Evolutionary conservation across 2,797 vertebrate genomes (phyloP).

Genomic region (Rhinichthys osculus): DNA sequence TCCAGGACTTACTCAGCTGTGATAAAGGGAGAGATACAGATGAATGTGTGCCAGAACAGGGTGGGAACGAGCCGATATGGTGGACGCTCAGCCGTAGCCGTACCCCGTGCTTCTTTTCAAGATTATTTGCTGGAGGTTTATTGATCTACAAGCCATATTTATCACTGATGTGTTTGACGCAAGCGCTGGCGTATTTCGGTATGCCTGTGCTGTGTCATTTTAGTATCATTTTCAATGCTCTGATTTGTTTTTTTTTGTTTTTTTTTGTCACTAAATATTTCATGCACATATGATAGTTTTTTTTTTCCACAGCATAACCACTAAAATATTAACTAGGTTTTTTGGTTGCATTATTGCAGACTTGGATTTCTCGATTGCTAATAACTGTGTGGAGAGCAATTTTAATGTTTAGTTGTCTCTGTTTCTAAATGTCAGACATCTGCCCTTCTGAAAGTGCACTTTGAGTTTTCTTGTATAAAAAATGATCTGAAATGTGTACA

Average conservation of each 20-base stretch:
- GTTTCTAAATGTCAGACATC: background rate
- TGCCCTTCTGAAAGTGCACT: slow-evolving; percentile 32
- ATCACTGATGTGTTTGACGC: slow-evolving; percentile 13
- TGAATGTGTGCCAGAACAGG: slow-evolving; percentile 45
- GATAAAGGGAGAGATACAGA: slow-evolving; percentile 48
- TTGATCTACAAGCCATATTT: slow-evolving; percentile 59
- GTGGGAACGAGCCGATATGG: slow-evolving; percentile 53
- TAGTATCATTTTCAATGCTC: slow-evolving; percentile 20
- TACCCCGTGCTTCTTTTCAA: slow-evolving; percentile 61
- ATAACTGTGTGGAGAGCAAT: background rate
- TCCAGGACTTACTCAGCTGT: slow-evolving; percentile 48
- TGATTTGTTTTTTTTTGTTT: background rate
- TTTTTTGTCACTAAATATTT: background rate
- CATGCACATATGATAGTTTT: slow-evolving; percentile 8
- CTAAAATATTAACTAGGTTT: slow-evolving; percentile 2
- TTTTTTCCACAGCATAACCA: slow-evolving; percentile 24
- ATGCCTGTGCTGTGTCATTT: background rate
- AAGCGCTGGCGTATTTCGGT: background rate
- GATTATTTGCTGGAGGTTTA: slow-evolving; percentile 51
- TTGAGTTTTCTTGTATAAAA: slow-evolving; percentile 11
- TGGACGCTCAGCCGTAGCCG: slow-evolving; percentile 52
- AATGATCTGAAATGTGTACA: slow-evolving; percentile 2
- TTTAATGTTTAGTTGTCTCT: background rate
- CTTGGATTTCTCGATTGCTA: background rate
- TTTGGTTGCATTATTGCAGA: background rate